Evolutionary conservation across 2,113 vertebrate species (phyloP).

Genomic region (Diadophis punctatus): DNA sequence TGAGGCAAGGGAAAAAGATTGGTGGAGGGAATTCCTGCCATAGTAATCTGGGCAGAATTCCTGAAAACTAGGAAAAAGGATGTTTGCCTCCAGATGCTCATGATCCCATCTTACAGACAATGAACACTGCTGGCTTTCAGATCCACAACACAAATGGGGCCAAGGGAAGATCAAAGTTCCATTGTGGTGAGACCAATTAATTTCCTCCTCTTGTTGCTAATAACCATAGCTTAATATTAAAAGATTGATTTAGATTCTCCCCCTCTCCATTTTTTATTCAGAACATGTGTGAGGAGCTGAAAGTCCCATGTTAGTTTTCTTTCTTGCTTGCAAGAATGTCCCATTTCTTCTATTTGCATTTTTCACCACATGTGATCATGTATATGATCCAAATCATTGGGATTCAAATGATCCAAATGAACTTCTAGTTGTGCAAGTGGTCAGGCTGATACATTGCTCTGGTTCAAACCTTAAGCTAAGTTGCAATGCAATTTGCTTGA

Average conservation of each 20-base stretch:
- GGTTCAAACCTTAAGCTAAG: not conserved
- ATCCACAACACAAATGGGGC: not conserved
- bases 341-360: not conserved
- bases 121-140: not conserved
- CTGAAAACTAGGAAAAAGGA: conserved; percentile 9
- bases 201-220: conserved; percentile 40
- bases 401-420: not conserved
- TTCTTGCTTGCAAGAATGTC: not conserved
- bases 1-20: not conserved
- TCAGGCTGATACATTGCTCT: not conserved
- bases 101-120: not conserved
- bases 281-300: not conserved
- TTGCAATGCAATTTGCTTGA: not conserved
- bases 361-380: too few species aligned
- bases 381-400: too few species aligned
- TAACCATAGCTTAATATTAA: not conserved
- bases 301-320: too few species aligned
- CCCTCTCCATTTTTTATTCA: not conserved
- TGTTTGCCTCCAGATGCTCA: conserved; percentile 3
- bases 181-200: not conserved
- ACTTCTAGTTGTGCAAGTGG: not conserved
- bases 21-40: not conserved
- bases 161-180: not conserved
- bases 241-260: not conserved
- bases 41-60: conserved; percentile 8